These are phyloP conservation scores for Sebastes iracundus DNA, from an alignment of 2,797 vertebrate species.

Conservation along the genomic window DNA sequence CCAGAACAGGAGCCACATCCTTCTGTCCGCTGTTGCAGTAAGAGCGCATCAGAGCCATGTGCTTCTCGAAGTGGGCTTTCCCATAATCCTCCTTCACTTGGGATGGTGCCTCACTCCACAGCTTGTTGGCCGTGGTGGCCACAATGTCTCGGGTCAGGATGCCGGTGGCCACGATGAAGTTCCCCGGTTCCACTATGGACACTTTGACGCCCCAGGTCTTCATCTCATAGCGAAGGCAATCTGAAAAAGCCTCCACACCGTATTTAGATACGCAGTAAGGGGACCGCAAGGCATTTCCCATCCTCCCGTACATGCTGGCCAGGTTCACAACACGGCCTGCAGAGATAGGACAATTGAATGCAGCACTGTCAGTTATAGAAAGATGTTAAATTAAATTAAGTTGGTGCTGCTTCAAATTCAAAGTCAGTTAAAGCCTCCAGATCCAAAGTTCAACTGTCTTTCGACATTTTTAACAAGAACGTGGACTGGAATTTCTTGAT, in stretches of 20 bases:
- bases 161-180: conserved; percentile 87
- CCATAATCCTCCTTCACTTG: conserved; percentile 85
- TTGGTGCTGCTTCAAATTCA: not conserved
- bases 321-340: conserved; percentile 90
- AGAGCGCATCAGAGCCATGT: conserved; percentile 83
- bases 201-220: conserved; percentile 89
- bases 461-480: not conserved
- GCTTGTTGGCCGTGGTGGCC: conserved; percentile 76
- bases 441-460: conserved; percentile 1
- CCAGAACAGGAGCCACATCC: conserved; percentile 78
- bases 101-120: conserved; percentile 83
- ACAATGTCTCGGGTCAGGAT: conserved; percentile 82
- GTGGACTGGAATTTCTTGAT: not conserved
- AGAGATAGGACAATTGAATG: not conserved
- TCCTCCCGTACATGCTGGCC: conserved; percentile 87
- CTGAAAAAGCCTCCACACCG: conserved; percentile 88
- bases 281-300: conserved; percentile 83
- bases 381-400: not conserved
- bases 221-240: conserved; percentile 92
- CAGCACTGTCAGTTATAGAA: not conserved
- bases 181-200: conserved; percentile 87
- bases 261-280: conserved; percentile 89
- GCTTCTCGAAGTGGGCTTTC: conserved; percentile 78
- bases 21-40: conserved; percentile 82
- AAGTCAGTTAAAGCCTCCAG: not conserved